Percentiles rank a stretch among this genome's conserved stretches.
phyloP scores from a whole-genome alignment of 2,888 invertebrate genomes.

The Ferdinandea cuprea region DNA sequence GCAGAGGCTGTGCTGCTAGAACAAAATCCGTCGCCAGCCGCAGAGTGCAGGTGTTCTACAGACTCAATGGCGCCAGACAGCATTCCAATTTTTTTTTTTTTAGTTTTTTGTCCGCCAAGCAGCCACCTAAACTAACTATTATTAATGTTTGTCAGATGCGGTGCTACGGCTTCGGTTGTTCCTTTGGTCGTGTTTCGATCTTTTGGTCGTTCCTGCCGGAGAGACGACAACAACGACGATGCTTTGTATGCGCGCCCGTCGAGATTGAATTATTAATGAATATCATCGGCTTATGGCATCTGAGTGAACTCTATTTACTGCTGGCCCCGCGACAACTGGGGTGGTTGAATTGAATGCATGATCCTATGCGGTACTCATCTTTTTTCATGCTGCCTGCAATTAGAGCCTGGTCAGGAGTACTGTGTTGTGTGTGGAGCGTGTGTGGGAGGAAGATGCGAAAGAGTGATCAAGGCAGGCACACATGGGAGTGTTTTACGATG shows the following conservation, averaged over 20 bases:
- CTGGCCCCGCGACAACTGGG: slow-evolving; percentile 32
- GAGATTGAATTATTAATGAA: slow-evolving; percentile 75
- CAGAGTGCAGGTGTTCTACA: slow-evolving; percentile 79
- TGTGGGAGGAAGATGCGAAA: slow-evolving; percentile 64
- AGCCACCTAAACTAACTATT: slow-evolving; percentile 67
- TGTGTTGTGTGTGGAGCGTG: slow-evolving; percentile 12
- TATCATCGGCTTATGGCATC: slow-evolving; percentile 68
- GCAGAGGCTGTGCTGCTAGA: slow-evolving; percentile 68
- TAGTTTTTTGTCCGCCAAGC: slow-evolving; percentile 53
- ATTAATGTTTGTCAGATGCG: slow-evolving; percentile 70
- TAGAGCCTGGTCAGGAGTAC: slow-evolving; percentile 64
- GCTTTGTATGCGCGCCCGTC: slow-evolving; percentile 67
- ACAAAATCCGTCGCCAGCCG: slow-evolving; percentile 49
- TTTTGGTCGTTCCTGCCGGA: slow-evolving; percentile 48
- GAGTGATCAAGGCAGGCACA: slow-evolving; percentile 41
- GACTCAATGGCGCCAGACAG: slow-evolving; percentile 78
- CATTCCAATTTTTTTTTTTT: slow-evolving; percentile 68
- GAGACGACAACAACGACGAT: slow-evolving; percentile 49
- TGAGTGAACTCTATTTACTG: slow-evolving; percentile 58
- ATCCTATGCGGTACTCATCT: slow-evolving; percentile 30
- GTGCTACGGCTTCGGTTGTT: slow-evolving; percentile 2
- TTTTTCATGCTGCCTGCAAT: slow-evolving; percentile 42
- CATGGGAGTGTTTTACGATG: slow-evolving; percentile 57
- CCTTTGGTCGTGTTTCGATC: slow-evolving; percentile 25
- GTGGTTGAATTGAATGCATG: slow-evolving; percentile 46